phyloP scores from a whole-genome alignment of 2,113 vertebrate species.

The Dascyllus trimaculatus region DNA sequence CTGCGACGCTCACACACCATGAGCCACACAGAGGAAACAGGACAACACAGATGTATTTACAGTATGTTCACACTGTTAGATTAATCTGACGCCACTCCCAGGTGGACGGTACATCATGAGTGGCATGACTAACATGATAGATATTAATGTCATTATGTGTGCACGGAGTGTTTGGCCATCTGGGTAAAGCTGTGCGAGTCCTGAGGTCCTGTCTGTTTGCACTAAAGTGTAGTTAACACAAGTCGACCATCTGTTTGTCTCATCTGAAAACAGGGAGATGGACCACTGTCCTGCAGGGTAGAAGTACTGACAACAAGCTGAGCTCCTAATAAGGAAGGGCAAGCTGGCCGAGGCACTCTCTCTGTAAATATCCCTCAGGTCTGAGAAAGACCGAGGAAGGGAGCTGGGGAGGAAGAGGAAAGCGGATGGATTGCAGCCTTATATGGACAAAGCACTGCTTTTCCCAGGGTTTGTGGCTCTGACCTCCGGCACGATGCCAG shows the following conservation, averaged over 20 bases:
- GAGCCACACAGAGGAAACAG: slow-evolving; percentile 42
- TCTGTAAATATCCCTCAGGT: slow-evolving; percentile 87
- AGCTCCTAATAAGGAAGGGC: slow-evolving; percentile 88
- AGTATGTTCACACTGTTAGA: slow-evolving; percentile 57
- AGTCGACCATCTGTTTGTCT: slow-evolving; percentile 79
- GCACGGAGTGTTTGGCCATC: slow-evolving; percentile 22
- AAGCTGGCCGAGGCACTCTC: slow-evolving; percentile 73
- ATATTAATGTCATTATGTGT: slow-evolving; percentile 17
- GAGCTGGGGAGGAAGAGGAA: slow-evolving; percentile 82
- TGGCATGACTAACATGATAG: slow-evolving; percentile 24
- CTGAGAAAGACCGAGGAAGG: slow-evolving; percentile 83
- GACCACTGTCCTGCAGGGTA: slow-evolving; percentile 79
- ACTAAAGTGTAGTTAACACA: slow-evolving; percentile 28
- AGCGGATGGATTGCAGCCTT: slow-evolving; percentile 88
- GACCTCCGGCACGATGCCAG: slow-evolving; percentile 79
- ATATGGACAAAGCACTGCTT: slow-evolving; percentile 87
- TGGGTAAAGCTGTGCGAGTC: slow-evolving; percentile 28
- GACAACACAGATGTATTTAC: slow-evolving; percentile 56
- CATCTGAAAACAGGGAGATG: slow-evolving; percentile 72
- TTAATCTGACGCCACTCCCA: slow-evolving; percentile 55
- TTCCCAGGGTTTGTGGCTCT: slow-evolving; percentile 87
- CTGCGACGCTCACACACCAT: slow-evolving; percentile 53
- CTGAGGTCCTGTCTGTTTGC: slow-evolving; percentile 26
- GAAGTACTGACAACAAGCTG: slow-evolving; percentile 79
- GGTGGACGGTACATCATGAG: slow-evolving; percentile 51